These are phyloP conservation scores for Zaprionus ornatus DNA, from an alignment of 1,140 invertebrate genomes.

Conservation along the genomic window DNA sequence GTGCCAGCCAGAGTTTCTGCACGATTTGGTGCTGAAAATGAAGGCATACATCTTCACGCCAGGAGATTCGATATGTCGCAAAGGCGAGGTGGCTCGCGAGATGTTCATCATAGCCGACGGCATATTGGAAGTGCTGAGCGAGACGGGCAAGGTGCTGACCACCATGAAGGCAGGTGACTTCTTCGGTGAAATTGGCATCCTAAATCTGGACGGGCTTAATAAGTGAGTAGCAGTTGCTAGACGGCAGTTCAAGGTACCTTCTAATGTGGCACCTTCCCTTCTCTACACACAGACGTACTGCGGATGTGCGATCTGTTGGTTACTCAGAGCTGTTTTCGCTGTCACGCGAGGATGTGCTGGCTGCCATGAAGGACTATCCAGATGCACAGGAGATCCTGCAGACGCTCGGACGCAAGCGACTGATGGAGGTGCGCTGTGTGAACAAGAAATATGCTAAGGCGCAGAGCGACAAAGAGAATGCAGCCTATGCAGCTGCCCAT, in stretches of 20 bases:
- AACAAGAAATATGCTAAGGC: conserved; percentile 82
- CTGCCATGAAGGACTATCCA: conserved; percentile 98
- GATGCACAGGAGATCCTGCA: conserved; percentile 97
- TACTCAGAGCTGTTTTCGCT: conserved; percentile 98
- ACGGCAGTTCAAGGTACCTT: not conserved
- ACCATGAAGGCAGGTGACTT: conserved; percentile 99
- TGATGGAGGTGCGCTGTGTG: conserved; percentile 91
- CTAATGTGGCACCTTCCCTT: not conserved
- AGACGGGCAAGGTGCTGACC: conserved; percentile 95
- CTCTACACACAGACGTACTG: conserved; percentile 89
- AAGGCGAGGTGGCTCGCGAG: conserved; percentile 96
- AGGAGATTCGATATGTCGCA: conserved; percentile 97
- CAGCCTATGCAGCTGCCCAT: conserved; percentile 64
- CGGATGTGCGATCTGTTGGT: conserved; percentile 97
- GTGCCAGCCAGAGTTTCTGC: conserved; percentile 98
- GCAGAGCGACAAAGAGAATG: conserved; percentile 67
- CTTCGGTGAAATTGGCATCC: conserved; percentile 98
- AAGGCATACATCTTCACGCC: conserved; percentile 98
- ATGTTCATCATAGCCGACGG: conserved; percentile 99
- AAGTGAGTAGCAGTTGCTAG: conserved; percentile 87
- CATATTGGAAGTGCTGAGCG: conserved; percentile 97
- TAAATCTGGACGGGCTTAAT: conserved; percentile 97
- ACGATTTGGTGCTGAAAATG: conserved; percentile 98
- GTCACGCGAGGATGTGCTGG: conserved; percentile 96
- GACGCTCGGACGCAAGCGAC: conserved; percentile 91